Conservation (phyloP, 2,113 vertebrate genomes). For the Gorsachius goisagi region DNA sequence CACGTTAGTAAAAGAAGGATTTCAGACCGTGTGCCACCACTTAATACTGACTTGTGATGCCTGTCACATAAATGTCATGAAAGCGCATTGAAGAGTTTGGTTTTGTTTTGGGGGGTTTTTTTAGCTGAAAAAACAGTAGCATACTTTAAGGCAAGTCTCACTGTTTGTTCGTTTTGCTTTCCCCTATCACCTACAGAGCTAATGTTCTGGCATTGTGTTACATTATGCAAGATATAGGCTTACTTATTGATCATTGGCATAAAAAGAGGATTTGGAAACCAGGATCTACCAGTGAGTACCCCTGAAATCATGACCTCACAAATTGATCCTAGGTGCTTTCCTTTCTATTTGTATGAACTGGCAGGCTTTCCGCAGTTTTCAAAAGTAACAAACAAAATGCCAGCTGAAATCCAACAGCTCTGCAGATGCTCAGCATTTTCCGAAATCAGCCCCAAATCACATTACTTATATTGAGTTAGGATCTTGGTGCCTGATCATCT, state of each 20-base stretch:
- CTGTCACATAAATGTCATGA: neutral
- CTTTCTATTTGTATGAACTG: neutral
- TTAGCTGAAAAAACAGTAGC: neutral
- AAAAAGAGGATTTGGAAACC: neutral
- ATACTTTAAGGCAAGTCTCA: neutral
- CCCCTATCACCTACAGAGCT: neutral
- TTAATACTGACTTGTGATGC: neutral
- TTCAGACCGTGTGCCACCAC: neutral
- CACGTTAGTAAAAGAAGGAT: neutral
- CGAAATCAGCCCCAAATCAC: neutral
- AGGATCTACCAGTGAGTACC: neutral
- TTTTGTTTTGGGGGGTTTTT: neutral
- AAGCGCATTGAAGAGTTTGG: neutral
- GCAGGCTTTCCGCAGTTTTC: neutral
- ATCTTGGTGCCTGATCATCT: neutral
- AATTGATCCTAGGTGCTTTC: neutral
- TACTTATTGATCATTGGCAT: neutral
- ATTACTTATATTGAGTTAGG: neutral
- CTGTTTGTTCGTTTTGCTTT: neutral
- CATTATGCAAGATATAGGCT: neutral
- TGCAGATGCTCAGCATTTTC: neutral
- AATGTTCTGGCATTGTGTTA: neutral
- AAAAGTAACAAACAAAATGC: neutral
- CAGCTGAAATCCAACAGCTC: neutral
- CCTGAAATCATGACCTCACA: neutral